Evolutionary conservation across 2,797 vertebrate species (phyloP).

Genomic region (Pseudomugil tenellus): DNA sequence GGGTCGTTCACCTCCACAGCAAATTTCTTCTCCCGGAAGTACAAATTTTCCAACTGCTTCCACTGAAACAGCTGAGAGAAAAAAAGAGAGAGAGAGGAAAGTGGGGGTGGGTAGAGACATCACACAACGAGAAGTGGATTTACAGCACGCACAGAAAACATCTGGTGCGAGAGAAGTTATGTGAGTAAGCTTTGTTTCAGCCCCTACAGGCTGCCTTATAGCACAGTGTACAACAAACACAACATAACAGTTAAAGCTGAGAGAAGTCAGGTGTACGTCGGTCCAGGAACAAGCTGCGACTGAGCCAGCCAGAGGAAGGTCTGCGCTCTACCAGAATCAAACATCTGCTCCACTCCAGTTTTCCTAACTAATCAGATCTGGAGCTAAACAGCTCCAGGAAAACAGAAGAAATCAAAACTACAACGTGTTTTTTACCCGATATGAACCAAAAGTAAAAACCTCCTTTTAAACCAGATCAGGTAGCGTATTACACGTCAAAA

Average conservation of each 20-base stretch:
- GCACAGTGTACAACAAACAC: slow-evolving; percentile 19
- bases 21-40: slow-evolving; percentile 99
- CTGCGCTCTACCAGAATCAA: slow-evolving; percentile 50
- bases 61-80: slow-evolving; percentile 92
- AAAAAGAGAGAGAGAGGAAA: slow-evolving; percentile 26
- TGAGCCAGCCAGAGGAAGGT: slow-evolving; percentile 36
- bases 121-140: slow-evolving; percentile 43
- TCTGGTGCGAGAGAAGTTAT: slow-evolving; percentile 21
- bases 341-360: slow-evolving; percentile 67
- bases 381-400: slow-evolving; percentile 28
- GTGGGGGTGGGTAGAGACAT: slow-evolving; percentile 21
- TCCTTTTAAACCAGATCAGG: neutral
- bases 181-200: slow-evolving; percentile 21
- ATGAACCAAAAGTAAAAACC: neutral
- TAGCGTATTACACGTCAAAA: neutral
- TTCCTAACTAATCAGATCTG: slow-evolving; percentile 36
- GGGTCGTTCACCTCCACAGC: slow-evolving; percentile 98
- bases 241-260: slow-evolving; percentile 21
- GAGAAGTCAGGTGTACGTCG: neutral
- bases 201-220: slow-evolving; percentile 13
- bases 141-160: slow-evolving; percentile 32
- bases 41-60: slow-evolving; percentile 98
- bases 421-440: slow-evolving; percentile 14
- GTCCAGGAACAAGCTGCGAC: slow-evolving; percentile 43
- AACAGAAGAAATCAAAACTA: slow-evolving; percentile 8